A percentile compares a stretch with the other conserved stretches of the same genome.
Conservation (phyloP, 2,888 invertebrate species). For the Caradrina clavipalpis region DNA sequence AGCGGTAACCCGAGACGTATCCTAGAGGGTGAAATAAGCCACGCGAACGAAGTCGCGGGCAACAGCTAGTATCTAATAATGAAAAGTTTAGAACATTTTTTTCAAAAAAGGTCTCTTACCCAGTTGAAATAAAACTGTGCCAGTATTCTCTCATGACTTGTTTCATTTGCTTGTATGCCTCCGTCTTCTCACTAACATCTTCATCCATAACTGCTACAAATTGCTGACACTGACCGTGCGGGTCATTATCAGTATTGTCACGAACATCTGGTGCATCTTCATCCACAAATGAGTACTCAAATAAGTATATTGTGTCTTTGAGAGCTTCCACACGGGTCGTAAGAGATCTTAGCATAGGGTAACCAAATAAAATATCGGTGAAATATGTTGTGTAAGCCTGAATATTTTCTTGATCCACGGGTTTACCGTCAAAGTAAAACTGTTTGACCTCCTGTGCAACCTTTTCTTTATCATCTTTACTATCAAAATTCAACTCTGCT, state of each 20-base stretch:
- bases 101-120: constrained; percentile 57
- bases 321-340: constrained; percentile 63
- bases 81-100: too few relatives aligned
- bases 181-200: constrained; percentile 35
- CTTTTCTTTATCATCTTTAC: constrained; percentile 61
- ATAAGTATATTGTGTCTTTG: constrained; percentile 70
- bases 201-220: constrained; percentile 52
- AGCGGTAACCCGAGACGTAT: too few relatives aligned
- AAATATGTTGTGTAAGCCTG: constrained; percentile 63
- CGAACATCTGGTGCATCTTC: constrained; percentile 38
- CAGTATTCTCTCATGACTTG: constrained; percentile 58
- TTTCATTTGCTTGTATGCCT: constrained; percentile 60
- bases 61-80: too few relatives aligned
- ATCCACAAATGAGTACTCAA: constrained; percentile 72
- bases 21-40: too few relatives aligned
- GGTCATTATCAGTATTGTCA: too few relatives aligned
- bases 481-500: constrained; percentile 69
- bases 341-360: constrained; percentile 68
- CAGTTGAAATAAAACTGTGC: constrained; percentile 65
- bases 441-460: constrained; percentile 66
- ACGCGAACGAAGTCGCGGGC: too few relatives aligned
- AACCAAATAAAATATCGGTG: constrained; percentile 78
- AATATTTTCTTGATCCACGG: constrained; percentile 55
- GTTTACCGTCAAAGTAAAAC: constrained; percentile 72
- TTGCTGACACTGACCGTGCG: constrained; percentile 68